These are phyloP conservation scores for Petrolisthes cinctipes DNA, from an alignment of 2,888 invertebrate species.

Conservation along the genomic window DNA sequence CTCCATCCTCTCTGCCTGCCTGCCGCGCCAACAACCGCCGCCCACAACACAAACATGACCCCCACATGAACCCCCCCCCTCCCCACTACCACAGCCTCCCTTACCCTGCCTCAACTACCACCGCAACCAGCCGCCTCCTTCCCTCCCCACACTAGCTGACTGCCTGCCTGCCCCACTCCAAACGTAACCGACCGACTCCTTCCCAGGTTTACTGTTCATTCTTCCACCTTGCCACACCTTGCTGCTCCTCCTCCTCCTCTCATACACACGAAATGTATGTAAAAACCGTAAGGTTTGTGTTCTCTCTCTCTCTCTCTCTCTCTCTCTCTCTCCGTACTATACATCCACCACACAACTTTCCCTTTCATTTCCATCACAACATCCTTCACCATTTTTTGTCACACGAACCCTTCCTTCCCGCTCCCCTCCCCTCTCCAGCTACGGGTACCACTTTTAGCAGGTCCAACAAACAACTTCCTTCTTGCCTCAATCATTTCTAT, in stretches of 20 bases:
- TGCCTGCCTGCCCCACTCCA: background rate
- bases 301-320: background rate
- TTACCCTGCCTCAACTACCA: background rate
- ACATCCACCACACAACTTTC: background rate
- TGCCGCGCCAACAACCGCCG: background rate
- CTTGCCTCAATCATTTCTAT: too few relatives aligned
- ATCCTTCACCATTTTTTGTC: too few relatives aligned
- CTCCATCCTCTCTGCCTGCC: background rate
- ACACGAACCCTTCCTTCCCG: too few relatives aligned
- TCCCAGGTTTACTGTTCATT: background rate
- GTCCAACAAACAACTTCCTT: too few relatives aligned
- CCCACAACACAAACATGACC: background rate
- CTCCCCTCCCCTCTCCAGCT: too few relatives aligned
- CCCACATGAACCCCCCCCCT: background rate
- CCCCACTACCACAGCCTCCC: background rate
- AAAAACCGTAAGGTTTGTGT: background rate
- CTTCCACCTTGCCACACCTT: background rate
- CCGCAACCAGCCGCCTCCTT: background rate
- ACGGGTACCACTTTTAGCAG: too few relatives aligned
- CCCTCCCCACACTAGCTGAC: background rate
- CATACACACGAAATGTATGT: background rate
- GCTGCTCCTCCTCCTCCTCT: background rate
- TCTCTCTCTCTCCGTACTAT: background rate
- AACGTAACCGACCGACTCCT: background rate
- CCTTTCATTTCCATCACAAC: too few relatives aligned